Evolutionary conservation across 2,113 vertebrate species (phyloP).

Genomic region (Echinops telfairi): DNA sequence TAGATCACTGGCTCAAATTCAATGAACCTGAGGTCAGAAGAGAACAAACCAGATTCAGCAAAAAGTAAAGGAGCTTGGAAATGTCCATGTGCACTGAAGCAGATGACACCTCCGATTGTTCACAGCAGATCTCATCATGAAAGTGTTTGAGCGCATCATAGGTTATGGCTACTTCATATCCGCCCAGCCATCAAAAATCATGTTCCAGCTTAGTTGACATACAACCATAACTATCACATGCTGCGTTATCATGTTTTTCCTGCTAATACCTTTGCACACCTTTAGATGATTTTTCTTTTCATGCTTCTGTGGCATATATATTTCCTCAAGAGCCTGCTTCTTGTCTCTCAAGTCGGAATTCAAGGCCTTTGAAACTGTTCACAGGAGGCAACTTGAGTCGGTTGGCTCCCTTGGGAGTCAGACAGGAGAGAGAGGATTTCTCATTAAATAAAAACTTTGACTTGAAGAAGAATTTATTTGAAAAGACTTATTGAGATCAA

Average conservation of each 20-base stretch:
- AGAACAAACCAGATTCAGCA: too few species aligned
- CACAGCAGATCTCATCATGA: too few species aligned
- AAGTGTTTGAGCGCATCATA: too few species aligned
- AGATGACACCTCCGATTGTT: too few species aligned
- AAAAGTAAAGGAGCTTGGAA: too few species aligned
- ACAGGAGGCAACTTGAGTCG: neutral
- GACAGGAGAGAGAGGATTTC: neutral
- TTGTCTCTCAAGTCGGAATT: neutral
- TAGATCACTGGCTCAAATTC: too few species aligned
- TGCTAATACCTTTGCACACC: neutral
- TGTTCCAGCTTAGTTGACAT: too few species aligned
- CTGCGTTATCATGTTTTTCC: neutral
- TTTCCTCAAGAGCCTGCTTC: neutral
- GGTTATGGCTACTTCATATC: too few species aligned
- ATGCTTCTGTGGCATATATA: neutral
- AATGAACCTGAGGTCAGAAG: too few species aligned
- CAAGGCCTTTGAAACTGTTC: neutral
- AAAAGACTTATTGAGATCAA: constrained; percentile 12
- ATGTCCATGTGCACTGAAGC: too few species aligned
- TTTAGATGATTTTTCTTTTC: neutral
- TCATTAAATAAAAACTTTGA: constrained; percentile 43
- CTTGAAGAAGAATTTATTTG: constrained; percentile 1
- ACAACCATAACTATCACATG: too few species aligned
- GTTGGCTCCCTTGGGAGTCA: neutral
- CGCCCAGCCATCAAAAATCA: too few species aligned